phyloP scores from a whole-genome alignment of 1,140 invertebrate genomes.

The Ectropis grisescens region DNA sequence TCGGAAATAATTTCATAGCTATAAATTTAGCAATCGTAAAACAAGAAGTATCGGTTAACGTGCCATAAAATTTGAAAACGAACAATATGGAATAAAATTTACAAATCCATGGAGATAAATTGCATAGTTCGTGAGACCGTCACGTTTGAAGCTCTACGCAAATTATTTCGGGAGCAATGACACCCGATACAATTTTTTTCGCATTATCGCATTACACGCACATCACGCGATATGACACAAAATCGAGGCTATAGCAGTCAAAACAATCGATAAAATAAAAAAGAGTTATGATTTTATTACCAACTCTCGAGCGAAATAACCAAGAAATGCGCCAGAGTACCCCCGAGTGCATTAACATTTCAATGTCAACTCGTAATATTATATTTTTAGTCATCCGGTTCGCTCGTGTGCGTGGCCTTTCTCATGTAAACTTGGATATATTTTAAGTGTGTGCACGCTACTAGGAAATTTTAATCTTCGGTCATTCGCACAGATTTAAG shows the following conservation, averaged over 20 bases:
- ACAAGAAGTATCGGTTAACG: conserved; percentile 10
- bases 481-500: conserved; percentile 36
- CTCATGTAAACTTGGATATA: conserved; percentile 20
- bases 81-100: conserved; percentile 12
- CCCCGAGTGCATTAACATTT: conserved; percentile 63
- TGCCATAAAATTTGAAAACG: conserved; percentile 9
- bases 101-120: conserved; percentile 12
- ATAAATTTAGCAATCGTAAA: conserved; percentile 23
- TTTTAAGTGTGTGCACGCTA: conserved; percentile 21
- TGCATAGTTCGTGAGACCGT: conserved; percentile 10
- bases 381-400: conserved; percentile 56
- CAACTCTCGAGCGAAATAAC: conserved; percentile 28
- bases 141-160: background rate
- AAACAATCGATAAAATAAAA: conserved; percentile 48
- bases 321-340: conserved; percentile 42
- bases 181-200: conserved; percentile 25
- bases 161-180: conserved; percentile 18
- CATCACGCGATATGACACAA: conserved; percentile 20
- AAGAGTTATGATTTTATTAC: conserved; percentile 32
- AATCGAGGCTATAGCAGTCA: conserved; percentile 35
- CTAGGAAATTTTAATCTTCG: conserved; percentile 51
- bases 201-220: conserved; percentile 31
- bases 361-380: conserved; percentile 61
- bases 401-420: conserved; percentile 46
- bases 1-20: background rate